phyloP scores from a whole-genome alignment of 2,888 invertebrate species.

The Hypena proboscidalis region DNA sequence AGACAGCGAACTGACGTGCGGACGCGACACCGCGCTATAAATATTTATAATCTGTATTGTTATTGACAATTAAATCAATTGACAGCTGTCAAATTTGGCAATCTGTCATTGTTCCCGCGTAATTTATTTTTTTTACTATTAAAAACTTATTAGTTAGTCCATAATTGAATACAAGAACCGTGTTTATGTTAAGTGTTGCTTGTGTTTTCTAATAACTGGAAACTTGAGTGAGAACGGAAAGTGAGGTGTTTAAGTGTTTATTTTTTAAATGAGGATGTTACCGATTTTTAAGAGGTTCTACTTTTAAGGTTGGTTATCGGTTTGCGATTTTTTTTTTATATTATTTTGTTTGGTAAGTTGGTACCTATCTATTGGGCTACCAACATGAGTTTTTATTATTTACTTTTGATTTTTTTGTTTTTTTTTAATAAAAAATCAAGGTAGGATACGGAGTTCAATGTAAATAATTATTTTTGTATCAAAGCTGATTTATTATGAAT shows the following conservation, averaged over 20 bases:
- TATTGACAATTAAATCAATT: slow-evolving; percentile 24
- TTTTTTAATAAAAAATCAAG: too few relatives aligned
- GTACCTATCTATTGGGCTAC: too few relatives aligned
- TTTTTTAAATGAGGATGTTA: slow-evolving; percentile 8
- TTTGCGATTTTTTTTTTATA: slow-evolving; percentile 5
- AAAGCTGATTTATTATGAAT: too few relatives aligned
- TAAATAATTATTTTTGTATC: too few relatives aligned
- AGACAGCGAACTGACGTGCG: slow-evolving; percentile 53
- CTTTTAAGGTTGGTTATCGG: slow-evolving; percentile 14
- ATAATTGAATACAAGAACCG: not conserved
- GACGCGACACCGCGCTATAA: slow-evolving; percentile 46
- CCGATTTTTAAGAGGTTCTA: not conserved
- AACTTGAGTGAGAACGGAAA: slow-evolving; percentile 26
- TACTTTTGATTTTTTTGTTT: too few relatives aligned
- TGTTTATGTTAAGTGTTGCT: slow-evolving; percentile 5
- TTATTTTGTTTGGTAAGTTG: not conserved
- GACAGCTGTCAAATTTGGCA: slow-evolving; percentile 31
- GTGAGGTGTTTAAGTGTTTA: slow-evolving; percentile 10
- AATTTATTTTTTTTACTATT: slow-evolving; percentile 19
- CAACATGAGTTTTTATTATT: too few relatives aligned
- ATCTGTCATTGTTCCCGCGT: slow-evolving; percentile 31
- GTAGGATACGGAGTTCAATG: too few relatives aligned
- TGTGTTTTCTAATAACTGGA: slow-evolving; percentile 29
- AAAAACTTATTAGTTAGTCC: slow-evolving; percentile 22
- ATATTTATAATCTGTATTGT: slow-evolving; percentile 35